Percentiles rank a stretch among this genome's conserved stretches.
These are phyloP conservation scores for Fundulus diaphanus DNA, from an alignment of 2,797 vertebrate species.

Conservation along the genomic window DNA sequence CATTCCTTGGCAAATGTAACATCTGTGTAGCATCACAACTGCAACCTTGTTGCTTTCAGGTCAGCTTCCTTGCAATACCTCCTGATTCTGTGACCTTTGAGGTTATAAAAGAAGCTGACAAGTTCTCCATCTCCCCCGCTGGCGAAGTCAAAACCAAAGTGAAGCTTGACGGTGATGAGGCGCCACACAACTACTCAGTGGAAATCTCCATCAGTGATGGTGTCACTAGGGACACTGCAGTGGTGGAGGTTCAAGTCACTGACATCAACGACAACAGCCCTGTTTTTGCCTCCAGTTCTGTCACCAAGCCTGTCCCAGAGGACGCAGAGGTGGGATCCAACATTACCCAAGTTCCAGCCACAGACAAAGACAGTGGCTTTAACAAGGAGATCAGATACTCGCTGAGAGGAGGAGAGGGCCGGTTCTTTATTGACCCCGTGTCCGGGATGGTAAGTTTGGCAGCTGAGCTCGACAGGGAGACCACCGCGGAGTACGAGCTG, in stretches of 20 bases:
- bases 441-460: constrained; percentile 72
- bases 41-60: constrained; percentile 49
- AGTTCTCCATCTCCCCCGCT: constrained; percentile 62
- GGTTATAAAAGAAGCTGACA: constrained; percentile 61
- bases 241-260: constrained; percentile 70
- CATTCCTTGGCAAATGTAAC: background rate
- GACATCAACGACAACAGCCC: constrained; percentile 85
- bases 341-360: constrained; percentile 54
- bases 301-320: constrained; percentile 55
- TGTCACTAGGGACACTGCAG: constrained; percentile 55
- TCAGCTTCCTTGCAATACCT: constrained; percentile 24
- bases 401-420: constrained; percentile 75
- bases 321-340: constrained; percentile 19
- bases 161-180: constrained; percentile 79
- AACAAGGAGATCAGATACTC: constrained; percentile 79
- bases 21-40: background rate
- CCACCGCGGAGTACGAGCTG: constrained; percentile 65
- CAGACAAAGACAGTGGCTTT: constrained; percentile 74
- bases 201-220: constrained; percentile 78
- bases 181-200: constrained; percentile 70
- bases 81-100: constrained; percentile 30
- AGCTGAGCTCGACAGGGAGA: constrained; percentile 77
- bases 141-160: constrained; percentile 70
- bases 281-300: constrained; percentile 50
- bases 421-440: constrained; percentile 66